Conservation (phyloP, 1,140 invertebrate species). For the Phymastichus coffea region DNA sequence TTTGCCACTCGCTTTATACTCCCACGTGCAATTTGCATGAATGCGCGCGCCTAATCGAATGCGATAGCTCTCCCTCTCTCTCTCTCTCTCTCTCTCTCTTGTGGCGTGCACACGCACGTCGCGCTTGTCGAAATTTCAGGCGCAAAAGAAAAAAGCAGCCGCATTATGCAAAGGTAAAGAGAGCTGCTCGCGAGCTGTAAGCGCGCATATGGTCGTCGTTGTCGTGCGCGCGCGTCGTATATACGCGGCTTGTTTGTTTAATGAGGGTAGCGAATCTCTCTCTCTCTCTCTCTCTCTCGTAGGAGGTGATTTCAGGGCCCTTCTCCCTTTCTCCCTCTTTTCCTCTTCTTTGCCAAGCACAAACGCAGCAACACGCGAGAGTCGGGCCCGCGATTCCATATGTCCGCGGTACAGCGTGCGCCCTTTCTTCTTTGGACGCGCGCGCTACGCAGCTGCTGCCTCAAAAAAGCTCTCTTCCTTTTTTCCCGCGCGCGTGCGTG, state of each 20-base stretch:
- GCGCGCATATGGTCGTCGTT: constrained; percentile 10
- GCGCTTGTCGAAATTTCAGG: no score
- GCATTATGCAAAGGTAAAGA: not conserved
- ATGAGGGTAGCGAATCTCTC: constrained; percentile 54
- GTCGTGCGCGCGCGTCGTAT: constrained; percentile 6
- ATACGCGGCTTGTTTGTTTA: constrained; percentile 48
- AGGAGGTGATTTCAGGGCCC: constrained; percentile 42
- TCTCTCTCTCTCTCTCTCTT: no score
- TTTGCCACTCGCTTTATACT: no score
- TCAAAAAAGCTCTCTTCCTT: constrained; percentile 32
- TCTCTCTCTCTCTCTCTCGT: no score
- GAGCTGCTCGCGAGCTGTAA: no score
- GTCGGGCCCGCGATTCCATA: constrained; percentile 41
- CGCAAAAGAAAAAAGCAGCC: no score
- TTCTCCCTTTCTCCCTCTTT: no score
- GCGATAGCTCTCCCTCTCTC: no score
- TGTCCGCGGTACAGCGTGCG: constrained; percentile 27
- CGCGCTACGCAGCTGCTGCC: constrained; percentile 32
- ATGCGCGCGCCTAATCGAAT: no score
- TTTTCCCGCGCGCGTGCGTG: not conserved
- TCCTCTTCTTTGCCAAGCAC: constrained; percentile 25
- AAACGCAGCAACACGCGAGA: constrained; percentile 7
- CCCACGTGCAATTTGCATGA: no score
- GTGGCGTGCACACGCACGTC: no score
- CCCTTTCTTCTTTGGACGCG: constrained; percentile 6